Base-by-base conservation (phyloP, 2,797 vertebrate species). In the Euphonia xanthogaster region DNA sequence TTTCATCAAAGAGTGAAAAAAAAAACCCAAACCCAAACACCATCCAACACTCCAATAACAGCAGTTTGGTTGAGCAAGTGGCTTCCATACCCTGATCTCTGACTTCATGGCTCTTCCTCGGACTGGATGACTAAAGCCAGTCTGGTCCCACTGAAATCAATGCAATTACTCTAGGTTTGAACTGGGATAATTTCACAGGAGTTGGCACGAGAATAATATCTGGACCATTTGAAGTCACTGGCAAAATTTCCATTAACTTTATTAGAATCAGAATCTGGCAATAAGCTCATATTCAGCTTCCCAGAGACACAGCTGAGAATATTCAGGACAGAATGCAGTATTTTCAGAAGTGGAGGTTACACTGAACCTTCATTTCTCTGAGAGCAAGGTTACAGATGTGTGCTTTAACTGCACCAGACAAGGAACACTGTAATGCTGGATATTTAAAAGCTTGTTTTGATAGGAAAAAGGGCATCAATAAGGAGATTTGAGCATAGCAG, bases 231-330 rank as follows among this genome's bases (percentile, higher is more conserved):
- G 93, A 96, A 96, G 88, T 93, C 81, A 87, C 81, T 97, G 95
- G 95, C 92, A 97, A 88, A 89, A 89, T 77, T 96, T 96, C 92
- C 94, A 82, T 93, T 91, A 87, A 74, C 65, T 96, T 95, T 93
- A 93, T 96, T 96, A 95, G 92, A 95, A 92, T 97, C 95, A 95
- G 92, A 54, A 88, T 89, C 91, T 96, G 96, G 93, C 94, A 96
- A 50, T 67, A 87, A 71, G 57, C 53, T 93, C 54, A 6, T 61
- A 83, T 18, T 85, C 77, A 37, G 84, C 74, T 94, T 96, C 81
- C 93, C 94, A 89, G 88, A 94, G 88, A 85, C 88, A 65, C 92
- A 96, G 92, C 92, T 95, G 94, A 95, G 92, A 91, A 85, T 89
- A 77, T 93, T 97, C 91, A 94, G 86, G 84, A 54, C 39, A 54